These are phyloP conservation scores for Danio tinwini DNA, from an alignment of 2,797 vertebrate genomes.

Conservation along the genomic window DNA sequence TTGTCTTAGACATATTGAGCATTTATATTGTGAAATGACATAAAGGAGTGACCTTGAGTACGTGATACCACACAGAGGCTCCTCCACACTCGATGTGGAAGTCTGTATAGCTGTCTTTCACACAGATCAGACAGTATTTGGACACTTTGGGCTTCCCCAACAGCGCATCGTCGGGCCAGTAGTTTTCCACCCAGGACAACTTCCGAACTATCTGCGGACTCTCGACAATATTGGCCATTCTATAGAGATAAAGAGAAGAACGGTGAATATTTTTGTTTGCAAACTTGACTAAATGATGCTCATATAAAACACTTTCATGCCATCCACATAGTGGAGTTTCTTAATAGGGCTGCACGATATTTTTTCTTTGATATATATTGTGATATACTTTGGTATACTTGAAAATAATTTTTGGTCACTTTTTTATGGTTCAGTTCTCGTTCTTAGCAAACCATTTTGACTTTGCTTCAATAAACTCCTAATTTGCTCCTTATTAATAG, in stretches of 20 bases:
- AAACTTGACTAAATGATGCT: not conserved
- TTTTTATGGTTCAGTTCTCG: no score
- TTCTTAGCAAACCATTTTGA: no score
- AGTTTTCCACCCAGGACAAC: slow-evolving; percentile 96
- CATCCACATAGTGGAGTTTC: not conserved
- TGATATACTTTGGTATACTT: no score
- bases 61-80: slow-evolving; percentile 95
- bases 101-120: slow-evolving; percentile 98
- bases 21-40: not conserved
- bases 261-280: no score
- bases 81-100: slow-evolving; percentile 97
- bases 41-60: slow-evolving; percentile 85
- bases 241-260: slow-evolving; percentile 57
- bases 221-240: slow-evolving; percentile 95
- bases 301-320: not conserved
- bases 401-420: no score
- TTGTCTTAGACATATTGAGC: not conserved
- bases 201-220: slow-evolving; percentile 94
- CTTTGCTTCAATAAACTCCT: no score
- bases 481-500: no score
- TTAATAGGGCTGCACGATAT: not conserved
- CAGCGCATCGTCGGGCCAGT: slow-evolving; percentile 94
- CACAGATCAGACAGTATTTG: slow-evolving; percentile 97
- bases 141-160: slow-evolving; percentile 97
- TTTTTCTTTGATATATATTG: no score